Evolutionary conservation across 2,113 vertebrate genomes (phyloP).

Genomic region (Amblyopsis rosae): DNA sequence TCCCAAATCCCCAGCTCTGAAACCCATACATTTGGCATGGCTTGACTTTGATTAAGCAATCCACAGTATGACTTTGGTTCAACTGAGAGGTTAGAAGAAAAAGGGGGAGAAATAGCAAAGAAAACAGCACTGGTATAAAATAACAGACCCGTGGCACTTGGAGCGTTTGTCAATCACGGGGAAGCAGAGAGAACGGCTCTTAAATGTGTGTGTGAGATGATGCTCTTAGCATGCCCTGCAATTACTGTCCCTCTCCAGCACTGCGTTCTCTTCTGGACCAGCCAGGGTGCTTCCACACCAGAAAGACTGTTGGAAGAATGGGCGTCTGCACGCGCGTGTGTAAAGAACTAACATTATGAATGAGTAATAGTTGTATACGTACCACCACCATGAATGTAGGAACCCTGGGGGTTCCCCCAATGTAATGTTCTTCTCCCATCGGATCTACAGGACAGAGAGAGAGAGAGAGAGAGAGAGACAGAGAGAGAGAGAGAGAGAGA

Average conservation of each 20-base stretch:
- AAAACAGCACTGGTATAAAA: conserved; percentile 15
- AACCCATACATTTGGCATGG: neutral
- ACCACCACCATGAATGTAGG: conserved; percentile 82
- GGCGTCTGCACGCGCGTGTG: conserved; percentile 4
- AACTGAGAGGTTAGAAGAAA: conserved; percentile 18
- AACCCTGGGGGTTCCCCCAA: conserved; percentile 80
- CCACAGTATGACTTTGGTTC: conserved; percentile 1
- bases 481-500: conserved; percentile 13
- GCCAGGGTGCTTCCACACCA: conserved; percentile 36
- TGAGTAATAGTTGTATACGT: conserved; percentile 50
- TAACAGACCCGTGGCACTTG: conserved; percentile 15
- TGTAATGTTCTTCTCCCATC: conserved; percentile 82
- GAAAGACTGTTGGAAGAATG: conserved; percentile 28
- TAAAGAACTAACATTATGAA: conserved; percentile 4
- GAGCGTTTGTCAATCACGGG: conserved; percentile 53
- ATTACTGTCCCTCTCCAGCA: conserved; percentile 59
- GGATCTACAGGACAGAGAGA: conserved; percentile 60
- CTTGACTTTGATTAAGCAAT: conserved; percentile 31
- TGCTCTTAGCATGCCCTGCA: conserved; percentile 61
- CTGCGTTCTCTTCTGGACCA: conserved; percentile 47
- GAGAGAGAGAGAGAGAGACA: conserved; percentile 23
- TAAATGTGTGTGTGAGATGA: conserved; percentile 58
- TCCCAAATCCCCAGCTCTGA: neutral
- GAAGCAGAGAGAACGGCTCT: conserved; percentile 34
- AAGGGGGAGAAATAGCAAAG: neutral